A percentile compares a stretch with the other conserved stretches of the same genome.
phyloP scores from a whole-genome alignment of 2,113 vertebrate species.

The Monopterus albus region DNA sequence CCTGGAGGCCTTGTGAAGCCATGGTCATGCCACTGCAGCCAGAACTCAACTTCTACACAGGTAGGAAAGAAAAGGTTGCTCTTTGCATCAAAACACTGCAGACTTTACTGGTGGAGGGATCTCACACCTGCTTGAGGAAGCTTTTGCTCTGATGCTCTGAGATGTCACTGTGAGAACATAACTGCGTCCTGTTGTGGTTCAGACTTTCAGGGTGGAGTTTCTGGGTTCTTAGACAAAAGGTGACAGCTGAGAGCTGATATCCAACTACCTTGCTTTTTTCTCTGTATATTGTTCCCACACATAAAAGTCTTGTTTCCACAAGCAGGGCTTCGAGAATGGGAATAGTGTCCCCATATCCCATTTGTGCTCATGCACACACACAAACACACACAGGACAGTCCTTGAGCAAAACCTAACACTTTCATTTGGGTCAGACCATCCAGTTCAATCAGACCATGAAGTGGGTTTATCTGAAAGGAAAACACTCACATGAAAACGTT shows the following conservation, averaged over 20 bases:
- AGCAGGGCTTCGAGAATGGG: conserved; percentile 32
- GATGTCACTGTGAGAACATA: conserved; percentile 37
- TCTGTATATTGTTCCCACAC: conserved; percentile 64
- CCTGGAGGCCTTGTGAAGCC: conserved; percentile 83
- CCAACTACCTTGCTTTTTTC: conserved; percentile 36
- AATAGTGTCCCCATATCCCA: conserved; percentile 55
- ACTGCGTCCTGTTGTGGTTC: conserved; percentile 37
- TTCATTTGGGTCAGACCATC: too few relatives aligned
- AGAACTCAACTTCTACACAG: background rate
- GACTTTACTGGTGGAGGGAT: too few relatives aligned
- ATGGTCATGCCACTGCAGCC: conserved; percentile 50
- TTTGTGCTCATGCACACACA: conserved; percentile 37
- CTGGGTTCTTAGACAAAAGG: conserved; percentile 55
- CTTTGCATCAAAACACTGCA: too few relatives aligned
- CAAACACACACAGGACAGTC: conserved; percentile 27
- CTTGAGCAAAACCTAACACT: too few relatives aligned
- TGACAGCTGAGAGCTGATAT: conserved; percentile 71
- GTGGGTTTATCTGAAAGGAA: too few relatives aligned
- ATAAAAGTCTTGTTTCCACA: conserved; percentile 59
- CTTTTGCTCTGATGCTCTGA: conserved; percentile 22
- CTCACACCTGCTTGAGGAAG: conserved; percentile 9
- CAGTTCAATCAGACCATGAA: too few relatives aligned
- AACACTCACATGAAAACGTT: too few relatives aligned
- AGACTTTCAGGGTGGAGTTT: conserved; percentile 74
- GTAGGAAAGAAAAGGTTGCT: background rate